Evolutionary conservation across 2,113 vertebrate species (phyloP).

Genomic region (Mirza zaza): DNA sequence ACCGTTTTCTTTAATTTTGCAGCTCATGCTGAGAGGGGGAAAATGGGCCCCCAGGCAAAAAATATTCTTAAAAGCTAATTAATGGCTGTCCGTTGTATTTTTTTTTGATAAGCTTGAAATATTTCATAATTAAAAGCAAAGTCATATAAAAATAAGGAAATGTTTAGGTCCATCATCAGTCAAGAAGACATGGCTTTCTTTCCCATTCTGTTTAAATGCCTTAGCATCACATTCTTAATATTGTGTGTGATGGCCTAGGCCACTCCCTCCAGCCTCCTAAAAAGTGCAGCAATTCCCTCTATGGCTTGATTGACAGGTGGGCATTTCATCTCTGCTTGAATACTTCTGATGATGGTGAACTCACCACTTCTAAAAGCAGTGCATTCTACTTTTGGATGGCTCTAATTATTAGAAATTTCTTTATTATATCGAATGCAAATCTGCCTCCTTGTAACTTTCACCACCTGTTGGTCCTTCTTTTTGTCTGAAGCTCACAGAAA

Average conservation of each 20-base stretch:
- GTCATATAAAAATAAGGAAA: neutral
- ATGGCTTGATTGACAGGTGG: neutral
- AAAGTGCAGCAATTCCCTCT: neutral
- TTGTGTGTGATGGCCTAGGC: neutral
- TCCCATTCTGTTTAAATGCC: constrained; percentile 10
- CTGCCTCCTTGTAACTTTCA: neutral
- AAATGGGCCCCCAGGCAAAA: neutral
- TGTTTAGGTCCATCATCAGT: neutral
- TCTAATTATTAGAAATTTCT: constrained; percentile 19
- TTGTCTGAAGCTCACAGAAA: neutral
- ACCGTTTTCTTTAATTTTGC: neutral
- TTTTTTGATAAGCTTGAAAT: neutral
- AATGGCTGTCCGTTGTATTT: constrained; percentile 10
- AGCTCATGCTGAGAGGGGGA: neutral
- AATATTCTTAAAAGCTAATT: constrained; percentile 41
- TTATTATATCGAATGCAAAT: neutral
- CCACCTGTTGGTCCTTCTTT: neutral
- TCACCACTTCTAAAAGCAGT: neutral
- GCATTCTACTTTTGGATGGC: neutral
- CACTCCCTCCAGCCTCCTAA: neutral
- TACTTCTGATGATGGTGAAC: neutral
- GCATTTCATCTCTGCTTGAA: neutral
- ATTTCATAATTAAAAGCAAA: constrained; percentile 25
- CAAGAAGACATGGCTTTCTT: constrained; percentile 1
- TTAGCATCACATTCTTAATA: neutral